Conservation (phyloP, 2,797 vertebrate species). For the Pteropus rufus region DNA sequence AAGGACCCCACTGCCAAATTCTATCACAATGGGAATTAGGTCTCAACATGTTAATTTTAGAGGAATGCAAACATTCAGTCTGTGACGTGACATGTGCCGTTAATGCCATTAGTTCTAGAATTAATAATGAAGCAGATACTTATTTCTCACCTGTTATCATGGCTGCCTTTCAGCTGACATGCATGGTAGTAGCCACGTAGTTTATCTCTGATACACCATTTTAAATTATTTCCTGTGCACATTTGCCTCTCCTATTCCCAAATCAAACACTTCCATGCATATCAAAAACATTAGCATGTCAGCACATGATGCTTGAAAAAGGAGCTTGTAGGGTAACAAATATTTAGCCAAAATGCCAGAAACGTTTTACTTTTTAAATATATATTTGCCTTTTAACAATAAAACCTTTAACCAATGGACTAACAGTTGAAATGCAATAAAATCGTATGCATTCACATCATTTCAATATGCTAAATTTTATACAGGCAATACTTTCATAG, state of each 20-base stretch:
- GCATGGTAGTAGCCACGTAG: too few relatives aligned
- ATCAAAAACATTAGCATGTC: not conserved
- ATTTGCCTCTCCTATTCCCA: not conserved
- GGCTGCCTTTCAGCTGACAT: not conserved
- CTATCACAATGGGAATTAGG: not conserved
- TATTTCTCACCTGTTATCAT: not conserved
- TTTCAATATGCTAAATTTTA: not conserved
- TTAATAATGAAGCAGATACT: not conserved
- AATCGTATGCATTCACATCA: not conserved
- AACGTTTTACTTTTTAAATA: not conserved
- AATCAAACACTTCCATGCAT: not conserved
- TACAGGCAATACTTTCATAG: not conserved
- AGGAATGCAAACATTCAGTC: not conserved
- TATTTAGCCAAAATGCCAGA: not conserved
- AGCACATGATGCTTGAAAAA: not conserved
- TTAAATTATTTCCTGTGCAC: not conserved
- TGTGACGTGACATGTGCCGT: rapidly evolving
- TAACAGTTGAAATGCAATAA: not conserved
- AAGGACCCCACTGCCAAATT: not conserved
- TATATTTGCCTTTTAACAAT: not conserved
- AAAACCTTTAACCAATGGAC: not conserved
- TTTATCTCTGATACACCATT: not conserved
- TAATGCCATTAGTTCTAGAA: not conserved
- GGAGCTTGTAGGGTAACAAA: not conserved
- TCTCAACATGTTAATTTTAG: not conserved